These are phyloP conservation scores for Saccopteryx leptura DNA, from an alignment of 2,113 vertebrate species.

Conservation along the genomic window DNA sequence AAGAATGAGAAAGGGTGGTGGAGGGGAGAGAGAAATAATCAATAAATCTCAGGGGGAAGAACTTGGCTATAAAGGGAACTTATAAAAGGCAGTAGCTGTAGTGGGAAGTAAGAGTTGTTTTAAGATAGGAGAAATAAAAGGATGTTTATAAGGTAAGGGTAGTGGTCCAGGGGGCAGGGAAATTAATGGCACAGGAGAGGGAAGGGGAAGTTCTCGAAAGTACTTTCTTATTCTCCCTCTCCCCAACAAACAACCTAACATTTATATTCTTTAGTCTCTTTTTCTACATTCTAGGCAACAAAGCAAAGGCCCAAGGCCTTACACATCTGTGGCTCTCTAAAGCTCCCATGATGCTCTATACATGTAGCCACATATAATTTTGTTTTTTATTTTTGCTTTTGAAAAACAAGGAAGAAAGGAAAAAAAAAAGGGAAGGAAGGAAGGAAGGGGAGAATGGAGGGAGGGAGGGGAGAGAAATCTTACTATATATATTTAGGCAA, in stretches of 20 bases:
- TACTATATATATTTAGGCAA: conserved; percentile 15
- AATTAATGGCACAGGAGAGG: not conserved
- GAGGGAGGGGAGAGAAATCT: not conserved
- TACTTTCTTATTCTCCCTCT: not conserved
- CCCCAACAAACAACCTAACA: not conserved
- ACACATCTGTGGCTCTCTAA: not conserved
- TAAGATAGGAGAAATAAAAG: not conserved
- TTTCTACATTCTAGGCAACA: not conserved
- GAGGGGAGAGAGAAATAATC: not conserved
- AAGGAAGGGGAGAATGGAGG: not conserved
- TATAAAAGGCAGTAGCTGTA: not conserved
- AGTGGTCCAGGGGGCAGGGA: not conserved
- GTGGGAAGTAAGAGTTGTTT: not conserved
- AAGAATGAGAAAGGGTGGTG: not conserved
- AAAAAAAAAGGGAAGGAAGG: not conserved
- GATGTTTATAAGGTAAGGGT: not conserved
- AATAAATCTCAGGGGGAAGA: not conserved
- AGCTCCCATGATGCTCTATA: not conserved
- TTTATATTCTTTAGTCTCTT: not conserved
- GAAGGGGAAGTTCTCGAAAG: not conserved
- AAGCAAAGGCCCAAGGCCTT: not conserved
- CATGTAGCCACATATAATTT: not conserved
- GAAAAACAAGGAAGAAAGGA: not conserved
- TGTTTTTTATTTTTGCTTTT: conserved; percentile 30
- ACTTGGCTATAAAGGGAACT: not conserved